These are phyloP conservation scores for Pristionchus entomophagus DNA, from an alignment of 2,888 invertebrate species.

Conservation along the genomic window DNA sequence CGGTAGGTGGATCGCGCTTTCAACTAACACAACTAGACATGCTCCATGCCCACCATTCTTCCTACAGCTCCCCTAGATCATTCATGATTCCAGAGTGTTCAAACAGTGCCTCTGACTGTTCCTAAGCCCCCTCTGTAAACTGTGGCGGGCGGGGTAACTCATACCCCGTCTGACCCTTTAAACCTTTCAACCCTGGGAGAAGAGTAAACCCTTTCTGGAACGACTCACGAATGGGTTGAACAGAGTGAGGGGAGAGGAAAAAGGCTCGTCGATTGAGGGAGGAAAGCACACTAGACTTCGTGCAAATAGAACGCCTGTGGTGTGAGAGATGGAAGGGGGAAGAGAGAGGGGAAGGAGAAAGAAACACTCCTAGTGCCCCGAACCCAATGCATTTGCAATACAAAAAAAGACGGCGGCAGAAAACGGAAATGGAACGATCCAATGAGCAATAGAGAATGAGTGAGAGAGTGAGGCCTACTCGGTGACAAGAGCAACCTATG, in stretches of 20 bases:
- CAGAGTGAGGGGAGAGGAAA: neutral
- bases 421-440: neutral
- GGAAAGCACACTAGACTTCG: conserved; percentile 25
- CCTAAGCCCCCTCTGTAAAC: conserved; percentile 35
- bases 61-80: too few species aligned
- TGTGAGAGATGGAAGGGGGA: neutral
- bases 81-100: conserved; percentile 1
- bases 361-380: neutral
- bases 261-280: neutral
- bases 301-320: conserved; percentile 22
- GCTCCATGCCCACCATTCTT: neutral
- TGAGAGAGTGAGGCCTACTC: neutral
- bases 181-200: neutral
- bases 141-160: conserved; percentile 1
- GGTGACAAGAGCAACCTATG: conserved; percentile 4
- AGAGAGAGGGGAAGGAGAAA: neutral
- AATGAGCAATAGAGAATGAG: neutral
- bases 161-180: conserved; percentile 1
- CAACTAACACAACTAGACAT: neutral
- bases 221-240: neutral
- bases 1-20: neutral
- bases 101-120: neutral
- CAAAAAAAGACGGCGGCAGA: neutral
- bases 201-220: conserved; percentile 24
- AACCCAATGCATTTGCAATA: conserved; percentile 13